phyloP scores from a whole-genome alignment of 2,797 vertebrate species.

The Acestrorhynchus altus region DNA sequence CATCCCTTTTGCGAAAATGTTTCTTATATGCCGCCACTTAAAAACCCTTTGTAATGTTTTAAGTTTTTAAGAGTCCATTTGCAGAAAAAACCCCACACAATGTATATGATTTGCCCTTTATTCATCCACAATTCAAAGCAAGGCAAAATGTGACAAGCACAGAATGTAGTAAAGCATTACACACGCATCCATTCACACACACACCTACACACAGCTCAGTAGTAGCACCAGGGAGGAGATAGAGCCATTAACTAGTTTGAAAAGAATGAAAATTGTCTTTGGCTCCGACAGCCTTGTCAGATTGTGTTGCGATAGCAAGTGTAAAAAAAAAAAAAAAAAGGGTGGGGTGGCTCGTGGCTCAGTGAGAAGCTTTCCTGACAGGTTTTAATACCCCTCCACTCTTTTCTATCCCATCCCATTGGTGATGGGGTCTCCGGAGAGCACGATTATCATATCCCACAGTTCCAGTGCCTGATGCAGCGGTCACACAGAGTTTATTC shows the following conservation, averaged over 20 bases:
- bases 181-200: not conserved
- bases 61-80: no score
- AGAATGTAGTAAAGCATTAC: not conserved
- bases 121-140: not conserved
- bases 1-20: no score
- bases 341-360: not conserved
- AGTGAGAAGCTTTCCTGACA: constrained; percentile 1
- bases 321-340: not conserved
- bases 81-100: no score
- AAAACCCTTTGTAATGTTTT: no score
- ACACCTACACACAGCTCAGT: not conserved
- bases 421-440: constrained; percentile 7
- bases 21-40: no score
- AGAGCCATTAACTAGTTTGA: not conserved
- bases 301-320: not conserved
- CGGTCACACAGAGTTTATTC: constrained; percentile 14
- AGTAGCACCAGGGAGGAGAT: not conserved
- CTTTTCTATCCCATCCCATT: not conserved
- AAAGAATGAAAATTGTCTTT: constrained; percentile 13
- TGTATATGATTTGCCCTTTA: not conserved
- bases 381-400: constrained; percentile 7
- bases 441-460: constrained; percentile 17
- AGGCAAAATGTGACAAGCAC: not conserved
- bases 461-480: not conserved
- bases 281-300: not conserved